A percentile compares a stretch with the other conserved stretches of the same genome.
Evolutionary conservation across 2,888 invertebrate genomes (phyloP).

Genomic region (Scaptomyza parva): DNA sequence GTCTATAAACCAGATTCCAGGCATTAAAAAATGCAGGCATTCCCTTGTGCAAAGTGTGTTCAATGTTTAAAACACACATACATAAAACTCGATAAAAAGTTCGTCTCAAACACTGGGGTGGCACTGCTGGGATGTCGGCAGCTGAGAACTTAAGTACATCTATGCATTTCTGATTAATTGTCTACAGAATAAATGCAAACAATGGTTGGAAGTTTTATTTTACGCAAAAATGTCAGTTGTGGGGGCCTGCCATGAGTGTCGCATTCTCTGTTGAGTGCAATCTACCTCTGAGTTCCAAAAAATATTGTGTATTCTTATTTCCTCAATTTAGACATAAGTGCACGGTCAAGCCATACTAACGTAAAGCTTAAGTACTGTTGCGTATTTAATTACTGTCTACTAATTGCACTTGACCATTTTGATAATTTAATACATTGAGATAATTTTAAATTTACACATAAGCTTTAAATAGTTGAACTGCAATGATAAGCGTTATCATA

Average conservation of each 20-base stretch:
- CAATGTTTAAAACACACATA: slow-evolving; percentile 49
- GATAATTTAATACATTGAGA: background rate
- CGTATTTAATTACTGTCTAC: too few species aligned
- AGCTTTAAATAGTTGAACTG: background rate
- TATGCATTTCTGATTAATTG: slow-evolving; percentile 82
- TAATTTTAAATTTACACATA: background rate
- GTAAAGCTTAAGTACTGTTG: too few species aligned
- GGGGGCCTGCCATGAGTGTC: background rate
- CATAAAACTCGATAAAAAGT: slow-evolving; percentile 46
- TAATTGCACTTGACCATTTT: background rate
- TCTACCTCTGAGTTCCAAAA: background rate
- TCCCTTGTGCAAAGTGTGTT: slow-evolving; percentile 38
- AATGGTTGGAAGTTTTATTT: slow-evolving; percentile 65
- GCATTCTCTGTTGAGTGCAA: slow-evolving; percentile 4
- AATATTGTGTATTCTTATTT: slow-evolving; percentile 4
- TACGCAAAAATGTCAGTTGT: slow-evolving; percentile 35
- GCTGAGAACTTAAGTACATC: slow-evolving; percentile 76
- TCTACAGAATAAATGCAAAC: slow-evolving; percentile 68
- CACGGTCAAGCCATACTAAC: too few species aligned
- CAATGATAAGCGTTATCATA: background rate
- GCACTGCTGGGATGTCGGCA: slow-evolving; percentile 7
- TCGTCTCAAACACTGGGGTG: slow-evolving; percentile 35
- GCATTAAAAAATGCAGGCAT: slow-evolving; percentile 29
- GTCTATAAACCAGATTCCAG: slow-evolving; percentile 28
- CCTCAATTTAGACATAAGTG: background rate